Evolutionary conservation across 2,888 invertebrate species (phyloP), one percentile per base, ranked within the genome.

Genomic region (Phortica okadai): DNA sequence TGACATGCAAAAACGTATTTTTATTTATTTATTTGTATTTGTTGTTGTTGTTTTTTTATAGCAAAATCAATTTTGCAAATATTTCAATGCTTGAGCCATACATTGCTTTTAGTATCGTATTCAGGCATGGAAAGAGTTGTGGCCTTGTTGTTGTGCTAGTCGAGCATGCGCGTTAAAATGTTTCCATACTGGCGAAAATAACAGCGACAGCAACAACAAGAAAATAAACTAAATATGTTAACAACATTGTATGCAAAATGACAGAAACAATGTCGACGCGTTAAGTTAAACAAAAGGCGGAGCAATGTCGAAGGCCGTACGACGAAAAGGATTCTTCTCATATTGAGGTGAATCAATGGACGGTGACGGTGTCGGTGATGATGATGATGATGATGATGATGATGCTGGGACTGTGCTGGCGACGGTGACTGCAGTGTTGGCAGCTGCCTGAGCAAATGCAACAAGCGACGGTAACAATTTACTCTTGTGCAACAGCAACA

Each of bases 161-260:
- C 54, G n/a, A n/a, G 59, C 59, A 59, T 11, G 59, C 21, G 59
- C 59, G 59, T 59, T 59, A 59, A 59, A 59, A 59, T 8, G 59
- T 59, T 59, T 10, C 59, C 10, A 50, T 5, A 6, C 14, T 6
- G 50, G 50, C 50, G 33, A 41, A 10, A 44, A 16, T 11, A 44
- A 16, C 44, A 54, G 54, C 69, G 45, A 50, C 5, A 70, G 16
- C 41, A n/a, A 41, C 42, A 42, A 66, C 66, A 42, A 1, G 33
- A 42, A 66, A 33, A 66, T 66, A 66, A 66, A 41, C 41, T 41
- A 66, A 66, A 66, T 66, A 79, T 80, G 77, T 78, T 81, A 84
- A 87, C 84, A 76, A 84, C 80, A 83, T 77, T 83, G 75, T 80
- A 78, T 80, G 81, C 79, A 85, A 85, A 84, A 82, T 82, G 84